These are phyloP conservation scores for Chascanopsetta lugubris DNA, from an alignment of 2,113 vertebrate genomes.

Conservation along the genomic window DNA sequence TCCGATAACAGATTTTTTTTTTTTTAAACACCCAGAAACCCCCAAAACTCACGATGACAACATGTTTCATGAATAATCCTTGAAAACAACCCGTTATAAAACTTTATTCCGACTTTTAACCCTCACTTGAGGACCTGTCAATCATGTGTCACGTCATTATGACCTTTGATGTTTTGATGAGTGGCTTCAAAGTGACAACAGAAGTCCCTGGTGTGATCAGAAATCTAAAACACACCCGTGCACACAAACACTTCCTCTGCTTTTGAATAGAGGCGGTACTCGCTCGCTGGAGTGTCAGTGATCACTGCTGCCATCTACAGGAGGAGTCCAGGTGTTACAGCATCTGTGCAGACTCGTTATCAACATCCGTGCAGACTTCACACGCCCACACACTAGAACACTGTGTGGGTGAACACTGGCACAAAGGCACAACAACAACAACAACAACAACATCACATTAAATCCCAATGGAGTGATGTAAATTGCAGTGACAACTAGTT, in stretches of 20 bases:
- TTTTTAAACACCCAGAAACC: neutral
- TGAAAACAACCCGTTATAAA: neutral
- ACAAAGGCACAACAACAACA: neutral
- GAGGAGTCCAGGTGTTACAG: neutral
- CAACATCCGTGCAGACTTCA: conserved; percentile 9
- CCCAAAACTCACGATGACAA: neutral
- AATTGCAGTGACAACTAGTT: no score
- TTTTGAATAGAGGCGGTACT: no score
- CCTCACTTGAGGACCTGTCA: neutral
- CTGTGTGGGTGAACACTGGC: neutral
- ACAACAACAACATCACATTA: neutral
- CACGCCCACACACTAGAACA: conserved; percentile 6
- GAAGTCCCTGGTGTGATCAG: conserved; percentile 17
- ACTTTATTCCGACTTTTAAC: conserved; percentile 15
- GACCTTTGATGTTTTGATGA: neutral
- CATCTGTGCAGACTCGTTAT: conserved; percentile 5
- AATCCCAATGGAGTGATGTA: no score
- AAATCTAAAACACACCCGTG: neutral
- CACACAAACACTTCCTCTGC: no score
- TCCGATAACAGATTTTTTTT: no score
- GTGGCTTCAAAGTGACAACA: neutral
- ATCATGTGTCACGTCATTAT: neutral
- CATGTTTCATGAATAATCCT: neutral
- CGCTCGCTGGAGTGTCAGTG: no score
- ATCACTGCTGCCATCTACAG: conserved; percentile 45